phyloP scores from a whole-genome alignment of 2,113 vertebrate species.

The Oreotrochilus melanogaster region DNA sequence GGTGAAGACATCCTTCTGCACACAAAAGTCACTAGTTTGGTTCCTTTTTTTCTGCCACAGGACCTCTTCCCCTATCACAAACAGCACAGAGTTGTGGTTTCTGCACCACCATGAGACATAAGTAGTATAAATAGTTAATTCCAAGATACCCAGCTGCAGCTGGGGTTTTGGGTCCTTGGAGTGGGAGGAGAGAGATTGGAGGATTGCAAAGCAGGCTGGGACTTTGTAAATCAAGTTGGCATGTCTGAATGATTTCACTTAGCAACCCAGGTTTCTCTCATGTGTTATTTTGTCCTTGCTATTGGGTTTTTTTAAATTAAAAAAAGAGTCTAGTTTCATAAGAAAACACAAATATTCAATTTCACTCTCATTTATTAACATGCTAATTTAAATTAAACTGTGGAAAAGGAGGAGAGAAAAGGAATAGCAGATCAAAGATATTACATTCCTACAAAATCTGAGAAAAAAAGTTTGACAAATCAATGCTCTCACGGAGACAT shows the following conservation, averaged over 20 bases:
- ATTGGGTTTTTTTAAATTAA: neutral
- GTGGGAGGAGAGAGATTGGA: neutral
- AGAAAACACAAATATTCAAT: neutral
- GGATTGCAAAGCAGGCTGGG: neutral
- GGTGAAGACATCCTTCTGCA: neutral
- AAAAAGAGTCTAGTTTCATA: neutral
- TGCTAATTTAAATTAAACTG: neutral
- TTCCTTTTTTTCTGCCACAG: neutral
- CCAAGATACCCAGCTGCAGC: too few species aligned
- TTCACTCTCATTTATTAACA: neutral
- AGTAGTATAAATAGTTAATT: neutral
- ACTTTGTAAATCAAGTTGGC: neutral
- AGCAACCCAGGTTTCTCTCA: neutral
- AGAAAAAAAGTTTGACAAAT: neutral
- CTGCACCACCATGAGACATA: neutral
- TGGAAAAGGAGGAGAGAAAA: neutral
- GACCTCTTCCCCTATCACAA: neutral
- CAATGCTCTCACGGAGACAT: rapidly evolving
- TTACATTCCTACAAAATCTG: neutral
- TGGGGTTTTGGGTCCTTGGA: neutral
- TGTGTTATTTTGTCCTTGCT: neutral
- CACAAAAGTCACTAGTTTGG: neutral
- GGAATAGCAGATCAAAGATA: neutral
- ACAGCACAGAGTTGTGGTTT: neutral
- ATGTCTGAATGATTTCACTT: neutral